Evolutionary conservation across 2,888 invertebrate species (phyloP).

Genomic region (Tetranychus piercei): DNA sequence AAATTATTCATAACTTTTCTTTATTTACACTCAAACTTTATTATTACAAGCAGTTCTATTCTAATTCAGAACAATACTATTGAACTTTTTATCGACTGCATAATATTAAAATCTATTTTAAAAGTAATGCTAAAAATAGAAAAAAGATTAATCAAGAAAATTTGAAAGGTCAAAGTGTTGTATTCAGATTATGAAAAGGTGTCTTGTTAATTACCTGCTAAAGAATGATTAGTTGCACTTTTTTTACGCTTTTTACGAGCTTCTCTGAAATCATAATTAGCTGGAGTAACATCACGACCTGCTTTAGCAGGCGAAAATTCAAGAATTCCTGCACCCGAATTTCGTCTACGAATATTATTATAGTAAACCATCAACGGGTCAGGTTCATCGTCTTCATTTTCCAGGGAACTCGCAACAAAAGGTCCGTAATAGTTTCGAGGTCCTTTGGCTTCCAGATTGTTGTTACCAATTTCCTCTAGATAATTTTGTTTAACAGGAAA

Average conservation of each 20-base stretch:
- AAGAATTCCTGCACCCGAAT: conserved; percentile 35
- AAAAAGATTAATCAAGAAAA: too few species aligned
- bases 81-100: too few species aligned
- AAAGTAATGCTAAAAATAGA: too few species aligned
- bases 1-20: too few species aligned
- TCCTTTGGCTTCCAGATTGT: not conserved
- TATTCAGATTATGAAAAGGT: not conserved
- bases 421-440: conserved; percentile 11
- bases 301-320: conserved; percentile 72
- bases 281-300: conserved; percentile 66
- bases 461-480: conserved; percentile 6
- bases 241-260: conserved; percentile 2
- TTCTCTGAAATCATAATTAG: conserved; percentile 47
- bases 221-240: conserved; percentile 13
- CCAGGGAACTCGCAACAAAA: conserved; percentile 1
- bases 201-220: conserved; percentile 2
- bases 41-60: too few species aligned
- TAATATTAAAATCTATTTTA: too few species aligned
- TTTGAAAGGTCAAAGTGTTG: too few species aligned
- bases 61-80: too few species aligned
- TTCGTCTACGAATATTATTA: conserved; percentile 14
- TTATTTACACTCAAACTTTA: too few species aligned
- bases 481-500: not conserved
- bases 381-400: conserved; percentile 13
- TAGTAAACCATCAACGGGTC: conserved; percentile 11